These are phyloP conservation scores for Stenurella melanura DNA, from an alignment of 2,888 invertebrate genomes.

Conservation along the genomic window DNA sequence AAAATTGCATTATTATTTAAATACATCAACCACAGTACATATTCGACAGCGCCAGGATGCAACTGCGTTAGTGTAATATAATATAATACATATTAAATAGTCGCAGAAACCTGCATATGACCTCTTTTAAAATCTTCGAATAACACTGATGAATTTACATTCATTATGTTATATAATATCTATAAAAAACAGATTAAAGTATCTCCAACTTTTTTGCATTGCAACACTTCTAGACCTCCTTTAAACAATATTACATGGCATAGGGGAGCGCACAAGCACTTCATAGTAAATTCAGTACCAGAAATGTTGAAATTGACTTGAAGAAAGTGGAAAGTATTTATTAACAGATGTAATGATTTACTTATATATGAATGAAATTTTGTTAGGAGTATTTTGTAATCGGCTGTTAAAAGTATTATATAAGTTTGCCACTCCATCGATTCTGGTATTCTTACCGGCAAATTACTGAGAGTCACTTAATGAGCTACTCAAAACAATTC, in stretches of 20 bases:
- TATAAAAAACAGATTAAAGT: neutral
- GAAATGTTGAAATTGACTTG: slow-evolving; percentile 15
- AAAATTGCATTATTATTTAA: no score
- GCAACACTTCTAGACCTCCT: neutral
- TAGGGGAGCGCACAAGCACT: neutral
- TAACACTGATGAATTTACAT: neutral
- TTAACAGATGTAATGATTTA: slow-evolving; percentile 4
- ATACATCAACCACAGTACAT: no score
- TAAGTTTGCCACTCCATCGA: slow-evolving; percentile 17
- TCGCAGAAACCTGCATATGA: neutral
- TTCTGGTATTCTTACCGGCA: neutral
- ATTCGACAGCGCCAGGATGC: no score
- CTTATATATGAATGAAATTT: slow-evolving; percentile 35
- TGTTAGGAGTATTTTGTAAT: slow-evolving; percentile 5
- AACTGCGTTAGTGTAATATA: no score
- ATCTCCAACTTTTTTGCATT: neutral
- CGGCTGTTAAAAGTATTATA: slow-evolving; percentile 7
- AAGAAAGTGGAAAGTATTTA: slow-evolving; percentile 25
- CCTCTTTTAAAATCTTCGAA: neutral
- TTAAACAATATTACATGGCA: neutral
- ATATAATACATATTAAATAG: no score
- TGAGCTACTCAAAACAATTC: no score
- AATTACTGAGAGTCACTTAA: neutral
- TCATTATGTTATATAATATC: neutral
- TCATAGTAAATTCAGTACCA: neutral